phyloP scores from a whole-genome alignment of 2,113 vertebrate species.

The Lampris megalopsis region DNA sequence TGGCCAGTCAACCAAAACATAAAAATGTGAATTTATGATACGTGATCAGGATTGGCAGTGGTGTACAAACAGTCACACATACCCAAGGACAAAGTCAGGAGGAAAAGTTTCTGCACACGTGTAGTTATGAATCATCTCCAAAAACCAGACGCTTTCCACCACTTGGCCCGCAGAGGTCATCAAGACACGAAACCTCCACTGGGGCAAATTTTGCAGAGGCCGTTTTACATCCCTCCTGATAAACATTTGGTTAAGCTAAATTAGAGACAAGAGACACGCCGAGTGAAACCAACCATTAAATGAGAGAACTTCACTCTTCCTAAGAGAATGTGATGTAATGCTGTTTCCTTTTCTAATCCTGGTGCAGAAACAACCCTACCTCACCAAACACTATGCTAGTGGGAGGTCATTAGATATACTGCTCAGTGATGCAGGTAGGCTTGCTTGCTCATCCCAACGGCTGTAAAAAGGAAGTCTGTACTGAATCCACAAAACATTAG shows the following conservation, averaged over 20 bases:
- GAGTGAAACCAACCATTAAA: conserved; percentile 51
- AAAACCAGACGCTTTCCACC: too few species aligned
- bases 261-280: too few species aligned
- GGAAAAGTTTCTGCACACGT: too few species aligned
- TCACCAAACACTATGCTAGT: conserved; percentile 19
- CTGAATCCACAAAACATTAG: too few species aligned
- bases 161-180: neutral
- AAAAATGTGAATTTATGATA: too few species aligned
- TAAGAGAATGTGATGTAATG: conserved; percentile 38
- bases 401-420: neutral
- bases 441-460: conserved; percentile 25
- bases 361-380: conserved; percentile 15
- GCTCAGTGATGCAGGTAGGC: conserved; percentile 7
- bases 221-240: conserved; percentile 18
- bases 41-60: too few species aligned
- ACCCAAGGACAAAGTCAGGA: too few species aligned
- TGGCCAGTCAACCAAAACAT: too few species aligned
- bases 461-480: conserved; percentile 9
- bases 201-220: conserved; percentile 4
- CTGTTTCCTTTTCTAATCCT: conserved; percentile 13
- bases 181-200: conserved; percentile 4
- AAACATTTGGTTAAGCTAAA: neutral
- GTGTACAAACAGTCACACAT: too few species aligned
- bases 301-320: conserved; percentile 19
- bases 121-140: too few species aligned